Percentiles rank a stretch among this genome's conserved stretches.
Evolutionary conservation across 2,113 vertebrate genomes (phyloP).

Genomic region (Peucedramus taeniatus): DNA sequence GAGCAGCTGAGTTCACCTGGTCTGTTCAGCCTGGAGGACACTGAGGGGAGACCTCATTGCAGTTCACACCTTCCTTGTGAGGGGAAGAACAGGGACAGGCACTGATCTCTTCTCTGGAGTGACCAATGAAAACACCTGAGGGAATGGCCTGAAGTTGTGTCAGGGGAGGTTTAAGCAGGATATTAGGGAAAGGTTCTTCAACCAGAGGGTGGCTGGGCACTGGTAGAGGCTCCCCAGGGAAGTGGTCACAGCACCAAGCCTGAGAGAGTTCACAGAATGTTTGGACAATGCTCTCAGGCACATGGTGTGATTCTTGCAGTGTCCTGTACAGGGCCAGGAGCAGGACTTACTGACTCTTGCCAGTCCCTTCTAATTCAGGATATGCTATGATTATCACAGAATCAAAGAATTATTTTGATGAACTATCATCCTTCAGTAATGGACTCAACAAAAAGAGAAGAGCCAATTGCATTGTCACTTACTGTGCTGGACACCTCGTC

Average conservation of each 20-base stretch:
- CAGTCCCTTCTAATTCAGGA: neutral
- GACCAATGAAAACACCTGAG: accelerated
- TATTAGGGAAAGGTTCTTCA: neutral
- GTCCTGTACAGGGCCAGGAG: neutral
- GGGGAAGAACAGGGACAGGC: neutral
- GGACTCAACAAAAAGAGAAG: neutral
- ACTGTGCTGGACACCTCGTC: neutral
- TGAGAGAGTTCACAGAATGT: accelerated
- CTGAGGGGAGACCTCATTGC: neutral
- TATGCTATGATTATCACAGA: neutral
- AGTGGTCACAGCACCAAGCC: accelerated
- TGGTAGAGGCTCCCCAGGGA: accelerated
- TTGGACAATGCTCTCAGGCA: neutral
- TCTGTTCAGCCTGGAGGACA: neutral
- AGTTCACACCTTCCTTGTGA: no score
- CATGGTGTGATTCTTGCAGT: neutral
- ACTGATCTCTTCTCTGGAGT: neutral
- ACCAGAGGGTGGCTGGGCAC: accelerated
- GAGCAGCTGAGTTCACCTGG: neutral
- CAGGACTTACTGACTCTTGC: neutral
- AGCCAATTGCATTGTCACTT: neutral
- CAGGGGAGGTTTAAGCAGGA: neutral
- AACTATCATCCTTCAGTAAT: neutral
- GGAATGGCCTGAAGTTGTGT: neutral
- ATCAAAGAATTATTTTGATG: neutral